Evolutionary conservation across 2,113 vertebrate genomes (phyloP).

Genomic region (Psephotus haematonotus): DNA sequence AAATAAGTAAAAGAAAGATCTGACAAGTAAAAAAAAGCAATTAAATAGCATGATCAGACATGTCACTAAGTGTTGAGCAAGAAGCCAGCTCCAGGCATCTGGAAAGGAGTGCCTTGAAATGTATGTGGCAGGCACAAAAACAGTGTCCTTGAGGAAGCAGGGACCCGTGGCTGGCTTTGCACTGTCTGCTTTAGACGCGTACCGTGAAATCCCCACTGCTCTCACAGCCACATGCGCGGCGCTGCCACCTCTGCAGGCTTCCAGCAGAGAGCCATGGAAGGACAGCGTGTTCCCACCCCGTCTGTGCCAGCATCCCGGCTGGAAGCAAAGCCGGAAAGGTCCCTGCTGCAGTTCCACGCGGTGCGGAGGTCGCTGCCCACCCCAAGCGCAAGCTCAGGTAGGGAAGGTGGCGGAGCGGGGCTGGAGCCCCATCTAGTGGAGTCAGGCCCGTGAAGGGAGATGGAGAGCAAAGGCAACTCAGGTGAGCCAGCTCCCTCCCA

Average conservation of each 20-base stretch:
- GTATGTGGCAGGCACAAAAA: background rate
- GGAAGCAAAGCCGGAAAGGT: background rate
- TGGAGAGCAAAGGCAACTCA: background rate
- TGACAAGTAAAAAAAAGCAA: background rate
- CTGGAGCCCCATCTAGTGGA: slow-evolving; percentile 1
- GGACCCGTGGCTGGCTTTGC: background rate
- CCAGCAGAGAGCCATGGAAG: background rate
- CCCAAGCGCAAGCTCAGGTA: background rate
- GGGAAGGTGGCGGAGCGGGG: background rate
- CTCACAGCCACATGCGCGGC: background rate
- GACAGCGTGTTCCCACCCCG: accelerated
- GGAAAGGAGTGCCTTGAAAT: background rate
- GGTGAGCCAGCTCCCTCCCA: background rate
- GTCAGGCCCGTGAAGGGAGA: background rate
- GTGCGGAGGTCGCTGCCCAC: accelerated
- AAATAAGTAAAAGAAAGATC: background rate
- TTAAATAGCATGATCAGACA: background rate
- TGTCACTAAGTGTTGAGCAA: background rate
- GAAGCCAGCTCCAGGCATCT: background rate
- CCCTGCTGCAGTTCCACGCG: accelerated
- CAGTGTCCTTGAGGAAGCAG: background rate
- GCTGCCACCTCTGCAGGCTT: background rate
- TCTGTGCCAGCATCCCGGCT: background rate
- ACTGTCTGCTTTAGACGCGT: background rate
- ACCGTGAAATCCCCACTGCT: no score